These are phyloP conservation scores for Theristicus caerulescens DNA, from an alignment of 2,113 vertebrate genomes.

Conservation along the genomic window DNA sequence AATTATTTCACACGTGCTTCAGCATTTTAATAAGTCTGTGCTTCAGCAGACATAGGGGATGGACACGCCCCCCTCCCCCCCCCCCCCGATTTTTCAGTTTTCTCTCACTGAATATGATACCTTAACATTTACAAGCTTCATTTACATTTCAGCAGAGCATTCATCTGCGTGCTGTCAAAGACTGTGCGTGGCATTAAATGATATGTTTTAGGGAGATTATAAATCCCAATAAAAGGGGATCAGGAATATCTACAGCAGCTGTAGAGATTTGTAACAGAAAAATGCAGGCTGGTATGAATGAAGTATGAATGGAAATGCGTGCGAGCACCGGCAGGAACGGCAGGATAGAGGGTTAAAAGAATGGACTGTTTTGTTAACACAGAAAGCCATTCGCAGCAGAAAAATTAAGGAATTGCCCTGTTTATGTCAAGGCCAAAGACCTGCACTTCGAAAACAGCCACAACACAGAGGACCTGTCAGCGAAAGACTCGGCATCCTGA, in stretches of 20 bases:
- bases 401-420: neutral
- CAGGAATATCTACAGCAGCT: slow-evolving; percentile 67
- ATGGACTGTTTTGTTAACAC: neutral
- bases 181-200: slow-evolving; percentile 77
- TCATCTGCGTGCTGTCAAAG: slow-evolving; percentile 48
- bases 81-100: neutral
- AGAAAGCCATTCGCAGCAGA: neutral
- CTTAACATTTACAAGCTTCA: slow-evolving; percentile 61
- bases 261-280: slow-evolving; percentile 62
- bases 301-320: neutral
- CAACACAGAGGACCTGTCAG: neutral
- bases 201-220: slow-evolving; percentile 79
- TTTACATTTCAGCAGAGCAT: slow-evolving; percentile 61
- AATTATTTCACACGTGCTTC: neutral
- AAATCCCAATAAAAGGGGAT: slow-evolving; percentile 78
- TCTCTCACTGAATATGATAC: neutral
- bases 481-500: neutral
- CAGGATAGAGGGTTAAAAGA: neutral
- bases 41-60: neutral
- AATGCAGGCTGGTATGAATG: neutral
- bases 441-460: neutral
- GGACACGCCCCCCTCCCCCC: too few species aligned
- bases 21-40: neutral
- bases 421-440: neutral
- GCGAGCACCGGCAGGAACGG: neutral